Evolutionary conservation across 2,797 vertebrate genomes (phyloP).

Genomic region (Benthosema pterotum): DNA sequence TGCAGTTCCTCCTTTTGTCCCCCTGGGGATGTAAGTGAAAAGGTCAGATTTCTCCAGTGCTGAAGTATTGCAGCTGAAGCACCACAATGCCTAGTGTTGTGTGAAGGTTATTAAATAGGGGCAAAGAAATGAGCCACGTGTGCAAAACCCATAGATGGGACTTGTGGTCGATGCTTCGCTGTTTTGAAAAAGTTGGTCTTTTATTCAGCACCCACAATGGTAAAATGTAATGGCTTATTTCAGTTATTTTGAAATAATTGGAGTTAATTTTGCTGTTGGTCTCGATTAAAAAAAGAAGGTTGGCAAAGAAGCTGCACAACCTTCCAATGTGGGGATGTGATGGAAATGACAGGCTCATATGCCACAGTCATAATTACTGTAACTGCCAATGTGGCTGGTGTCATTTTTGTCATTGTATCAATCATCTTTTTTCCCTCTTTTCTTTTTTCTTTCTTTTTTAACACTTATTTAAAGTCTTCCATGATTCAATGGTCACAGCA

Average conservation of each 20-base stretch:
- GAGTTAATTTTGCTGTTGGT: background rate
- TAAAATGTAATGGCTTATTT: background rate
- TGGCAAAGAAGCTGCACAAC: no score
- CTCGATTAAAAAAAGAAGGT: no score
- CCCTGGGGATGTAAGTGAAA: constrained; percentile 44
- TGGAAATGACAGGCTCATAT: background rate
- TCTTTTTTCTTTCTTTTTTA: background rate
- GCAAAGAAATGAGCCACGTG: constrained; percentile 14
- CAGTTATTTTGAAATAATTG: constrained; percentile 2
- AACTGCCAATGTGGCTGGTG: background rate
- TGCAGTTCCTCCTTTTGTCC: constrained; percentile 34
- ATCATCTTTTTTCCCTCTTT: no score
- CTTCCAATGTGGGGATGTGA: constrained; percentile 11
- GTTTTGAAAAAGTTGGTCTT: no score
- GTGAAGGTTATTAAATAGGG: constrained; percentile 30
- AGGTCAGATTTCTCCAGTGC: constrained; percentile 47
- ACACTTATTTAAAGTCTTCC: constrained; percentile 27
- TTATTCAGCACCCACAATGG: background rate
- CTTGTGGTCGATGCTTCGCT: background rate
- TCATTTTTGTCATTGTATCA: background rate
- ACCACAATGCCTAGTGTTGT: constrained; percentile 17
- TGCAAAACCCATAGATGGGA: constrained; percentile 5
- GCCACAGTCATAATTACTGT: background rate
- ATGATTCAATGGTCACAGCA: constrained; percentile 41
- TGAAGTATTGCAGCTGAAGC: constrained; percentile 27